A percentile compares a stretch with the other conserved stretches of the same genome.
These are phyloP conservation scores for Sigmodon hispidus DNA, from an alignment of 2,113 vertebrate genomes.

Conservation along the genomic window DNA sequence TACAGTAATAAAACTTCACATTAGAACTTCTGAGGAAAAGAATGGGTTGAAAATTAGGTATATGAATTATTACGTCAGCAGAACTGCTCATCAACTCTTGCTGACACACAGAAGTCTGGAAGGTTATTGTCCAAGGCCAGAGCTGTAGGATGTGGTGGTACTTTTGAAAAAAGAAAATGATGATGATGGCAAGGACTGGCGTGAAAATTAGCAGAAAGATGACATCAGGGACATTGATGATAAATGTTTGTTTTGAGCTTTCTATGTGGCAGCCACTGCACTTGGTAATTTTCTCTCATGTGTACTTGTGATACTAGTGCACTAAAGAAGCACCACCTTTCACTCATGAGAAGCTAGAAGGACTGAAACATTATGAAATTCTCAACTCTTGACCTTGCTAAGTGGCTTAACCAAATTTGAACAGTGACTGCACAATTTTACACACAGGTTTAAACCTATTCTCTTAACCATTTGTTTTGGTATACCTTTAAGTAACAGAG, in stretches of 20 bases:
- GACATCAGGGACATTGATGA: too few species aligned
- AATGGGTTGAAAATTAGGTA: neutral
- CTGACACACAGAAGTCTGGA: neutral
- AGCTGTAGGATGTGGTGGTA: neutral
- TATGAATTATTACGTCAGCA: neutral
- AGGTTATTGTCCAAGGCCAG: neutral
- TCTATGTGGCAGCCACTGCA: neutral
- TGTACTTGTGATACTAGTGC: neutral
- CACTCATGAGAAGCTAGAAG: neutral
- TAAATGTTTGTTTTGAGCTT: neutral
- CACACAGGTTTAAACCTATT: neutral
- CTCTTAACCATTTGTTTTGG: neutral
- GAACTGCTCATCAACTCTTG: neutral
- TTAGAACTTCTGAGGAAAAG: neutral
- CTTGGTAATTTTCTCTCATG: neutral
- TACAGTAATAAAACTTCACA: too few species aligned
- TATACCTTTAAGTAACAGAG: conserved; percentile 9
- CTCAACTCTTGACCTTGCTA: neutral
- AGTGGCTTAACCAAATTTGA: neutral
- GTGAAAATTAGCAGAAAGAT: neutral
- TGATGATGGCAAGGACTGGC: too few species aligned
- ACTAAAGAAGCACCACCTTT: neutral
- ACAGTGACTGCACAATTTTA: neutral
- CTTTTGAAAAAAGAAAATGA: neutral
- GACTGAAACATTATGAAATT: neutral